These are phyloP conservation scores for Ramphastos sulfuratus DNA, from an alignment of 2,113 vertebrate genomes.

Conservation along the genomic window DNA sequence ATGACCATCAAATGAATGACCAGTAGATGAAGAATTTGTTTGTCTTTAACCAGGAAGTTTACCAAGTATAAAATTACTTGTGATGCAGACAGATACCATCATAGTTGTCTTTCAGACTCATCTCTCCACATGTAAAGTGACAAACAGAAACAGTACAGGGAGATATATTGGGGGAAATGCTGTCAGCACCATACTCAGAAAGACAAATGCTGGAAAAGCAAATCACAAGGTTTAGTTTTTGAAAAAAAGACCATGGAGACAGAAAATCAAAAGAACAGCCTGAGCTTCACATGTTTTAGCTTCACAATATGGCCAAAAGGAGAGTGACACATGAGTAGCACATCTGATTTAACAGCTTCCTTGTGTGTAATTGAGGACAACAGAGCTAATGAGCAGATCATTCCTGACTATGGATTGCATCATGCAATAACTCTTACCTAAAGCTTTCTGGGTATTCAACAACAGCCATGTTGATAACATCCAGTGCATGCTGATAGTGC, in stretches of 20 bases:
- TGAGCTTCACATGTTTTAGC: background rate
- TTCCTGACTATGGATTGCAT: background rate
- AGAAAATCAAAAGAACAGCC: background rate
- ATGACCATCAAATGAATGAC: background rate
- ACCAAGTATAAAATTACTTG: background rate
- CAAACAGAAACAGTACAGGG: background rate
- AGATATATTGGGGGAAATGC: too few relatives aligned
- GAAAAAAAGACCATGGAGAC: background rate
- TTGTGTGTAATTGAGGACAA: background rate
- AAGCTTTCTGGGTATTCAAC: slow-evolving; percentile 92
- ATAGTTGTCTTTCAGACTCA: background rate
- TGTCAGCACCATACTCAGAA: background rate
- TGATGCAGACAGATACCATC: background rate
- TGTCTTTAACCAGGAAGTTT: background rate
- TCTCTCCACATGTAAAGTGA: background rate
- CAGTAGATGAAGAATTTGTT: background rate
- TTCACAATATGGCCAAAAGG: background rate
- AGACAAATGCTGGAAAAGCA: background rate
- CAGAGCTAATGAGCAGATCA: background rate
- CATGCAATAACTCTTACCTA: slow-evolving; percentile 79
- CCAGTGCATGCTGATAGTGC: slow-evolving; percentile 88
- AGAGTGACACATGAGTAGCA: background rate
- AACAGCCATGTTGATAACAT: slow-evolving; percentile 88
- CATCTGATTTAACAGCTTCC: background rate
- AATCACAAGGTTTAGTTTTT: background rate